These are phyloP conservation scores for Choloepus didactylus DNA, from an alignment of 2,797 vertebrate genomes.

Conservation along the genomic window DNA sequence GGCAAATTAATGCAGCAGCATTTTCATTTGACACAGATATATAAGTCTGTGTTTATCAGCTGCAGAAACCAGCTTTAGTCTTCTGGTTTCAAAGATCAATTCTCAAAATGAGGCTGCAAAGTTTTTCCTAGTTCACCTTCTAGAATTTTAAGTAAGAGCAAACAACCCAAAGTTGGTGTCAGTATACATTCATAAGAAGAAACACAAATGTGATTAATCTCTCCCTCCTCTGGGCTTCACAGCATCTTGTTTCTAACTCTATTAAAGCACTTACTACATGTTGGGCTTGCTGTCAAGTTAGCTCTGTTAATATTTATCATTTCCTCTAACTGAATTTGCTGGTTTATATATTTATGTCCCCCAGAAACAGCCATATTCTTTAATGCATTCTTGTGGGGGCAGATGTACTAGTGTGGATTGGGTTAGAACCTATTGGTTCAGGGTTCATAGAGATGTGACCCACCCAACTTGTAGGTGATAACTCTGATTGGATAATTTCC, in stretches of 20 bases:
- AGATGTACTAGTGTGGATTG: no score
- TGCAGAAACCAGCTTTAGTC: conserved; percentile 4
- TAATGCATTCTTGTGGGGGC: no score
- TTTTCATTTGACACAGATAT: conserved; percentile 49
- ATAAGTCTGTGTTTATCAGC: conserved; percentile 65
- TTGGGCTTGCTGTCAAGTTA: conserved; percentile 45
- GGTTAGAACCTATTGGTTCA: no score
- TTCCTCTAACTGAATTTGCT: not conserved
- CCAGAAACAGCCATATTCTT: no score
- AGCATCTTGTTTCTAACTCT: conserved; percentile 18
- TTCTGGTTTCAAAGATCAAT: conserved; percentile 36
- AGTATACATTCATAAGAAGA: conserved; percentile 11
- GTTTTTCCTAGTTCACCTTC: conserved; percentile 49
- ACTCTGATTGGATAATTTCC: no score
- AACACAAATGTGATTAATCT: not conserved
- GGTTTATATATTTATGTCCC: no score
- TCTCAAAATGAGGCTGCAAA: conserved; percentile 20
- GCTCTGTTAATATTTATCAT: not conserved
- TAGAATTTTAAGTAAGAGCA: conserved; percentile 51
- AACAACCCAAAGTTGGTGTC: not conserved
- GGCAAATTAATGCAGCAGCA: conserved; percentile 43
- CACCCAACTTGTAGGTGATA: no score
- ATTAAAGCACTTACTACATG: conserved; percentile 7
- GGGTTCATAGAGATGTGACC: no score
- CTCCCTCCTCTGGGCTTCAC: not conserved